Base-by-base conservation (phyloP, 2,113 vertebrate species). In the Ictidomys tridecemlineatus region DNA sequence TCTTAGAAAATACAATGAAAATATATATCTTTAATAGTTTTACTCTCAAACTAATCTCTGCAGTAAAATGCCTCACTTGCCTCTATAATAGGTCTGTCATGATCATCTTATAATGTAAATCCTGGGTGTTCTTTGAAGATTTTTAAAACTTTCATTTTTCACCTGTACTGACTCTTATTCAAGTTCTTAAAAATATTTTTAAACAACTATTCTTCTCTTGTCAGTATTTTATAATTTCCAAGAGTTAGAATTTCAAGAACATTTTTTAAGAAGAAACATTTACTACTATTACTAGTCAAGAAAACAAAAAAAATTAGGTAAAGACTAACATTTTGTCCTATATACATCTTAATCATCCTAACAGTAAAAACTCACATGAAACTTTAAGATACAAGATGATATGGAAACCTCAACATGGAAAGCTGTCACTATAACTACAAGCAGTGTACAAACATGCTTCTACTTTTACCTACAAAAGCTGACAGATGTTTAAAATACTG, bases 401-500 rank as follows among this genome's bases (percentile, higher is more conserved):
- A 97, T 63, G 85, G 95, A 73, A 96, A 94, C 94, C 77, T 96
- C 91, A 83, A 97, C 95, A 94, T n/a, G 72, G 70, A 98, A 89
- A 95, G 96, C 96, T 74, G 87, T 87, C 92, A 97, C 96, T 97
- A 97, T 78, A 95, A 95, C 96, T 98, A 97, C 80, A 78, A 97
- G 97, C 97, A 93, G 79, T 93, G 32, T 97, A 96, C 94, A 98
- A 89, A 97, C 94, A 98, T 85, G 95, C 96, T 63, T 96, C 98
- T 98, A 98, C 95, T 90, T 96, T 97, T 92, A 96, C 83, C 97
- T 98, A 98, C 76, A 48, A 93, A 95, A 96, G 97, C 97, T 94
- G 97, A 97, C 94, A 95, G 93, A 89, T 96, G 95, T 96, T 98
- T 97, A 97, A 97, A 97, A 98, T 96, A 98, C 97, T 98, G 96